phyloP scores from a whole-genome alignment of 37 sponge, comb jelly and placozoan species.

The Ianthella basta region DNA sequence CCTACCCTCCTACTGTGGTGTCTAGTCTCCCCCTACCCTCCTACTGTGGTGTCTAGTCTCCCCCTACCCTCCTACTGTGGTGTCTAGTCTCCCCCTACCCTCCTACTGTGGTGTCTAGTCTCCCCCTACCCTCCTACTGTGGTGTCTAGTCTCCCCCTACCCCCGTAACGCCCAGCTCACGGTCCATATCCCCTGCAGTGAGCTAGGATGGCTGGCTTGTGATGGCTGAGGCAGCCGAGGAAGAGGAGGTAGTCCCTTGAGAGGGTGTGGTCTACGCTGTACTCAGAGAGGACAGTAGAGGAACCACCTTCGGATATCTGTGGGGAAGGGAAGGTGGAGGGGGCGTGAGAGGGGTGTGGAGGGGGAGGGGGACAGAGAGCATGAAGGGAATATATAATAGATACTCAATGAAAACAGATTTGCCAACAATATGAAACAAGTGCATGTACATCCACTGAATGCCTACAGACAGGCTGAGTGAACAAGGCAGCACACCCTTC shows the following conservation, averaged over 20 bases:
- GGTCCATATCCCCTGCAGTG: constrained; percentile 68
- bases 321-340: neutral
- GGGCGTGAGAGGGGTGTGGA: neutral
- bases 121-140: neutral
- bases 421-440: too few relatives aligned
- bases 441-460: too few relatives aligned
- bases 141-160: neutral
- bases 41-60: too few relatives aligned
- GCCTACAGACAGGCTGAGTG: too few relatives aligned
- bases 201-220: constrained; percentile 46
- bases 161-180: constrained; percentile 35
- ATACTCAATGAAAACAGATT: too few relatives aligned
- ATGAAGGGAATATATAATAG: too few relatives aligned
- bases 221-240: constrained; percentile 61
- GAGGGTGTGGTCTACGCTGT: constrained; percentile 61
- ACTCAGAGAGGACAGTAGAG: constrained; percentile 54
- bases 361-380: neutral
- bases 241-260: constrained; percentile 77
- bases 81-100: too few relatives aligned
- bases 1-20: too few relatives aligned
- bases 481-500: neutral
- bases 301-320: constrained; percentile 1
- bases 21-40: too few relatives aligned
- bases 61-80: too few relatives aligned
- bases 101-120: neutral